phyloP scores from a whole-genome alignment of 2,888 invertebrate species.

The Meloe dianella region DNA sequence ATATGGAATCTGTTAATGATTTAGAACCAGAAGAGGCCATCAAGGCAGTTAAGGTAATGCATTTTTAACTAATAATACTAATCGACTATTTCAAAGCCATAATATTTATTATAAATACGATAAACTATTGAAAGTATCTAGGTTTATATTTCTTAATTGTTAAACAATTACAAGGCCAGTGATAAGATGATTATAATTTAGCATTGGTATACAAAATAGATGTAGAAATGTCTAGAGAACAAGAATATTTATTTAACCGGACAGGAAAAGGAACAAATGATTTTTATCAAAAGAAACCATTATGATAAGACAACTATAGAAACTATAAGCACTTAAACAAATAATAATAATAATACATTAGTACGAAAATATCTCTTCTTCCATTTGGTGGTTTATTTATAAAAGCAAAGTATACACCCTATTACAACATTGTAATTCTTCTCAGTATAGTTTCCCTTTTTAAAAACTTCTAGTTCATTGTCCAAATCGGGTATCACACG shows the following conservation, averaged over 20 bases:
- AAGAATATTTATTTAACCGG: background rate
- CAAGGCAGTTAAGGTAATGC: constrained; percentile 73
- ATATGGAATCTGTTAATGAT: constrained; percentile 74
- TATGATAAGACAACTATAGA: background rate
- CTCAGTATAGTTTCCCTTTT: background rate
- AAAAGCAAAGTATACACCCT: background rate
- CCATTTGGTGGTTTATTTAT: constrained; percentile 11
- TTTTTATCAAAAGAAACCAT: background rate
- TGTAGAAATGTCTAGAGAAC: background rate
- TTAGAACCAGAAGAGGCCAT: constrained; percentile 75
- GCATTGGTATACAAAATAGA: background rate
- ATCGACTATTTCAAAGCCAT: background rate
- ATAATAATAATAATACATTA: background rate
- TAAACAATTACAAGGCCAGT: background rate
- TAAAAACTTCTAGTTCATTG: background rate
- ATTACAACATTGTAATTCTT: background rate
- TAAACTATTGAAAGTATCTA: background rate
- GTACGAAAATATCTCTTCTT: constrained; percentile 6
- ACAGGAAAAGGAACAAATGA: background rate
- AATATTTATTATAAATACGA: background rate
- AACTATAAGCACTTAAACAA: background rate
- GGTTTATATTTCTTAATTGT: background rate
- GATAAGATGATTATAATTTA: background rate
- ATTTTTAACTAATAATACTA: background rate
- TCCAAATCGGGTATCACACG: background rate